Percentiles rank a stretch among this genome's conserved stretches.
phyloP scores from a whole-genome alignment of 2,797 vertebrate genomes.

The Sebastes steindachneri region DNA sequence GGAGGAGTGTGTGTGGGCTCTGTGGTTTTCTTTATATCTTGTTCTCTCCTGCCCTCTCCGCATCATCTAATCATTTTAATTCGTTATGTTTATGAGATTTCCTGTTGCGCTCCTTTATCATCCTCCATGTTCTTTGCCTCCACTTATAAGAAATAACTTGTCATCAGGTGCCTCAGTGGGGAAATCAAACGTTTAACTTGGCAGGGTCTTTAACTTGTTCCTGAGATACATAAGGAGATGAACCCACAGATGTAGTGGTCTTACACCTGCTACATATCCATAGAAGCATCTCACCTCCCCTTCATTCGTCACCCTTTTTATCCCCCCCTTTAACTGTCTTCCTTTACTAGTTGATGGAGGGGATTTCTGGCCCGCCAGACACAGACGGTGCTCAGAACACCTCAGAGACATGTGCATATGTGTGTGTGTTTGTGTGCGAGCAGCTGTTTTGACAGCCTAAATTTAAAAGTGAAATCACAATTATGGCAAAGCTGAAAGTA shows the following conservation, averaged over 20 bases:
- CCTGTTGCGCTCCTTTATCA: slow-evolving; percentile 13
- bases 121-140: background rate
- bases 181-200: background rate
- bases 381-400: slow-evolving; percentile 40
- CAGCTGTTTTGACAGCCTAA: slow-evolving; percentile 44
- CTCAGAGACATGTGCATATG: slow-evolving; percentile 20
- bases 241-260: background rate
- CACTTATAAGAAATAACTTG: background rate
- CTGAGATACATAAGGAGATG: background rate
- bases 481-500: slow-evolving; percentile 45
- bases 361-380: slow-evolving; percentile 76
- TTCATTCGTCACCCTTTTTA: slow-evolving; percentile 2
- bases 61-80: slow-evolving; percentile 15
- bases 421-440: slow-evolving; percentile 37
- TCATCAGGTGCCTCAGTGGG: slow-evolving; percentile 5
- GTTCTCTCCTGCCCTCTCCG: background rate
- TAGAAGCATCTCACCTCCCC: background rate
- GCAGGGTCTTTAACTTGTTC: background rate
- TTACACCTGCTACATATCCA: background rate
- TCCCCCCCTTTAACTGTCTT: slow-evolving; percentile 44
- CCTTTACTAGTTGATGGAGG: slow-evolving; percentile 73
- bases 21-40: background rate
- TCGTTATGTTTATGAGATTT: slow-evolving; percentile 10
- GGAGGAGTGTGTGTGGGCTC: background rate
- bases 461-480: slow-evolving; percentile 52